Conservation (phyloP, 2,797 vertebrate species). For the Sebastes baramenuke region DNA sequence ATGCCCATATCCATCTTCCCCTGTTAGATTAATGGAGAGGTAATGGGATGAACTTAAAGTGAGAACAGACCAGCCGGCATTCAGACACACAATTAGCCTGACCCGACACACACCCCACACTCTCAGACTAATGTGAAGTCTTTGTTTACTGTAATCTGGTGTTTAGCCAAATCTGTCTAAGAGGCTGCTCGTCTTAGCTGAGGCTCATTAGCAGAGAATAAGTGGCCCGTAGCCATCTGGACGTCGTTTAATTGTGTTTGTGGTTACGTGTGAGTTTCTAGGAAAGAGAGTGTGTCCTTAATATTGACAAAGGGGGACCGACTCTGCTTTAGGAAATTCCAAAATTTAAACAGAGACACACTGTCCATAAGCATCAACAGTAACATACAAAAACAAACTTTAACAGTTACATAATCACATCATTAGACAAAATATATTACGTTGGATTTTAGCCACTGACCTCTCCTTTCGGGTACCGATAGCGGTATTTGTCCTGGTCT, state of each 20-base stretch:
- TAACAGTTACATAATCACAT: background rate
- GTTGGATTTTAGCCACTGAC: slow-evolving; percentile 67
- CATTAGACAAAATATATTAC: background rate
- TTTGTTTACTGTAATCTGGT: slow-evolving; percentile 45
- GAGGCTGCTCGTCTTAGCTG: slow-evolving; percentile 15
- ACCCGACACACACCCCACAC: background rate
- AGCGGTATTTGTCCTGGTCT: slow-evolving; percentile 99
- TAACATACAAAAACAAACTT: background rate
- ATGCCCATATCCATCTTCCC: slow-evolving; percentile 41
- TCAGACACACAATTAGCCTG: background rate
- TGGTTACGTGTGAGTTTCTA: background rate
- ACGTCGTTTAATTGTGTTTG: slow-evolving; percentile 14
- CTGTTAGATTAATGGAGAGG: slow-evolving; percentile 41
- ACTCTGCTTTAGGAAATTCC: background rate
- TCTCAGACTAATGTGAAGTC: slow-evolving; percentile 10
- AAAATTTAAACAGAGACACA: background rate
- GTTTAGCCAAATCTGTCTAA: slow-evolving; percentile 25
- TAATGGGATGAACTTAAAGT: slow-evolving; percentile 62
- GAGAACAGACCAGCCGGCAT: slow-evolving; percentile 37
- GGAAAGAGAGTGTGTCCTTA: background rate
- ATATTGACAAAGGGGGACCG: background rate
- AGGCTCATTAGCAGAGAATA: slow-evolving; percentile 48
- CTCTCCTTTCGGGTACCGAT: slow-evolving; percentile 98
- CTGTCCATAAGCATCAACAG: background rate
- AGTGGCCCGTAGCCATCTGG: slow-evolving; percentile 52